Evolutionary conservation across 2,888 invertebrate species (phyloP).

Genomic region (Diarsia mendica): DNA sequence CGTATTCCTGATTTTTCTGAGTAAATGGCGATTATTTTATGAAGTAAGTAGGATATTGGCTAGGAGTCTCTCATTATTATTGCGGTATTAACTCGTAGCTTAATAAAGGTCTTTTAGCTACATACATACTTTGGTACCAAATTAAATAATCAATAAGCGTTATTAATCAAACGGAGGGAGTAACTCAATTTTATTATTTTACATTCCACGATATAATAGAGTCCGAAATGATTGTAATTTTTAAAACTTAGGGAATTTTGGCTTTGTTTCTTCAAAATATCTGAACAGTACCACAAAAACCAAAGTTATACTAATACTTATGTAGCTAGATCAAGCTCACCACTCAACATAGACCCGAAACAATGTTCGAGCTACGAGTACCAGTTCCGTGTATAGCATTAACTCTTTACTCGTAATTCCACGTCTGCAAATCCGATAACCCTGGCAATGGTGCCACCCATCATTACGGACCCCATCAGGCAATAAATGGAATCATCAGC

Average conservation of each 20-base stretch:
- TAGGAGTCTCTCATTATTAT: not conserved
- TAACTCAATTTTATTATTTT: not conserved
- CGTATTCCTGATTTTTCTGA: constrained; percentile 31
- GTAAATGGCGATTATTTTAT: constrained; percentile 32
- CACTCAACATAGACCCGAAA: not conserved
- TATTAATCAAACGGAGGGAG: not conserved
- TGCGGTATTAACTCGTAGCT: not conserved
- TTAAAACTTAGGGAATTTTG: too few species aligned
- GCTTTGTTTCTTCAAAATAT: not conserved
- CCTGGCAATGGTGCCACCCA: constrained; percentile 30
- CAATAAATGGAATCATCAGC: constrained; percentile 49
- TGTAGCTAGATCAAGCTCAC: not conserved
- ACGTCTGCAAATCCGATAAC: constrained; percentile 26
- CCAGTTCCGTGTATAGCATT: constrained; percentile 2
- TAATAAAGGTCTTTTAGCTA: not conserved
- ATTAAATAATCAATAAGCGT: not conserved
- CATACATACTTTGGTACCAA: not conserved
- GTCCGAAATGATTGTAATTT: not conserved
- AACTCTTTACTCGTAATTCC: constrained; percentile 32
- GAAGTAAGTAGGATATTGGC: constrained; percentile 2
- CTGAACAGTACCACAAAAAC: not conserved
- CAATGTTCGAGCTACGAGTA: not conserved
- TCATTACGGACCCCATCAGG: constrained; percentile 37
- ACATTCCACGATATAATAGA: not conserved
- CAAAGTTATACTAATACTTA: not conserved